Percentiles rank a stretch among this genome's conserved stretches.
Conservation (phyloP, 2,888 invertebrate genomes). For the Liodrosophila aerea region DNA sequence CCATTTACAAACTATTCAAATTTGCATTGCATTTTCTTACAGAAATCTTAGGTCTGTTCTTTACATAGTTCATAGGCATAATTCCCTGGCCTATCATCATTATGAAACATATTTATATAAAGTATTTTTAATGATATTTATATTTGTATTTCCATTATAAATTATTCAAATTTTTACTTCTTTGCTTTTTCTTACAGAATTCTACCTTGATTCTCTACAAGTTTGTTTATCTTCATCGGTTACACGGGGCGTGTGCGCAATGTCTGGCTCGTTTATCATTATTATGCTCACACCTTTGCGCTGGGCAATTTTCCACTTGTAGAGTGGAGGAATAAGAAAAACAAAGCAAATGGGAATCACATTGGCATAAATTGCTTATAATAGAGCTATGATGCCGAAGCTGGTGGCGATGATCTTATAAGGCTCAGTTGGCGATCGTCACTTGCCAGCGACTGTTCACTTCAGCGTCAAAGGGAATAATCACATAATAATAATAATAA, state of each 20-base stretch:
- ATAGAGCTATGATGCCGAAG: conserved; percentile 12
- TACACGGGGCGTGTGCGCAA: conserved; percentile 52
- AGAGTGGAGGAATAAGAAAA: conserved; percentile 11
- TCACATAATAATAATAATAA: too few species aligned
- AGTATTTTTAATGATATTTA: too few species aligned
- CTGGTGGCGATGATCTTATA: conserved; percentile 9
- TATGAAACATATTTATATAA: too few species aligned
- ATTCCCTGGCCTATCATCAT: too few species aligned
- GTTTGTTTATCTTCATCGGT: conserved; percentile 1
- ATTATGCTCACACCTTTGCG: conserved; percentile 43
- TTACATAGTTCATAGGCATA: too few species aligned
- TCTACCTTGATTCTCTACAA: not conserved
- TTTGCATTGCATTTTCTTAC: too few species aligned
- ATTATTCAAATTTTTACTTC: too few species aligned
- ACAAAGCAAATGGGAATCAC: conserved; percentile 50
- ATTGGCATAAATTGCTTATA: conserved; percentile 51
- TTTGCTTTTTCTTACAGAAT: too few species aligned
- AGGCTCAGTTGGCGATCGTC: conserved; percentile 1
- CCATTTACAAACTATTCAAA: too few species aligned
- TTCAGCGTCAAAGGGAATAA: too few species aligned
- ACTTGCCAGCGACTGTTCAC: conserved; percentile 31
- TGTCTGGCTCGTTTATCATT: conserved; percentile 36
- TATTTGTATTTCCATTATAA: too few species aligned
- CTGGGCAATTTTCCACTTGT: conserved; percentile 67
- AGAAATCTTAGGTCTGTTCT: too few species aligned